Conservation (phyloP, 2,888 invertebrate species). For the Synergus japonicus region DNA sequence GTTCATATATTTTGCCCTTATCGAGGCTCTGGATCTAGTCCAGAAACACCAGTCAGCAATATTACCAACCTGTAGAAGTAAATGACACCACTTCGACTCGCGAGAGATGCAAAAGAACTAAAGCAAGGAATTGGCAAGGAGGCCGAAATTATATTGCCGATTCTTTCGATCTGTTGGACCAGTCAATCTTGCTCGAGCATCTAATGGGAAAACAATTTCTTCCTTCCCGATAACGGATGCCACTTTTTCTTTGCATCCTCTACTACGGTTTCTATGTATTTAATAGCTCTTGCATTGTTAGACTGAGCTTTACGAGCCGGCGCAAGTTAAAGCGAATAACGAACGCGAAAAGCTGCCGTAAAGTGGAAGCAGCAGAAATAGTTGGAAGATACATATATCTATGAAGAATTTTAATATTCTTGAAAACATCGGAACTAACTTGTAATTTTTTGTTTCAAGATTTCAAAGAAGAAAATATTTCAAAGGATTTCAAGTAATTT, state of each 20-base stretch:
- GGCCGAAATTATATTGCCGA: constrained; percentile 30
- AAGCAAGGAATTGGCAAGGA: constrained; percentile 24
- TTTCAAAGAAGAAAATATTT: too few relatives aligned
- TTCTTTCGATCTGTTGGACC: constrained; percentile 3
- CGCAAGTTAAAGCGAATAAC: neutral
- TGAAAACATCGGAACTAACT: too few relatives aligned
- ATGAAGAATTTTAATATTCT: neutral
- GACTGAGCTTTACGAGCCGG: neutral
- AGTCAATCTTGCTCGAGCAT: constrained; percentile 26
- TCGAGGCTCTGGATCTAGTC: constrained; percentile 31
- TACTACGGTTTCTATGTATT: neutral
- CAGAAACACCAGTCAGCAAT: constrained; percentile 33
- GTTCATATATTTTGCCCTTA: neutral
- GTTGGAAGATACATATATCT: neutral
- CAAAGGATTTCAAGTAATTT: too few relatives aligned
- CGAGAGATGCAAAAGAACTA: constrained; percentile 15
- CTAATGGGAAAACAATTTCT: constrained; percentile 27
- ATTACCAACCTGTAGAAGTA: constrained; percentile 37
- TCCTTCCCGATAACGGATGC: constrained; percentile 14
- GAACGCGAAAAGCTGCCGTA: neutral
- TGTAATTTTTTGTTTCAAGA: too few relatives aligned
- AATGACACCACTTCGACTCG: constrained; percentile 25
- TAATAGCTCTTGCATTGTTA: neutral
- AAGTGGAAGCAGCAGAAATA: neutral
- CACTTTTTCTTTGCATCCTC: neutral